phyloP scores from a whole-genome alignment of 2,888 invertebrate species.

The Drosophila atroscutellata region DNA sequence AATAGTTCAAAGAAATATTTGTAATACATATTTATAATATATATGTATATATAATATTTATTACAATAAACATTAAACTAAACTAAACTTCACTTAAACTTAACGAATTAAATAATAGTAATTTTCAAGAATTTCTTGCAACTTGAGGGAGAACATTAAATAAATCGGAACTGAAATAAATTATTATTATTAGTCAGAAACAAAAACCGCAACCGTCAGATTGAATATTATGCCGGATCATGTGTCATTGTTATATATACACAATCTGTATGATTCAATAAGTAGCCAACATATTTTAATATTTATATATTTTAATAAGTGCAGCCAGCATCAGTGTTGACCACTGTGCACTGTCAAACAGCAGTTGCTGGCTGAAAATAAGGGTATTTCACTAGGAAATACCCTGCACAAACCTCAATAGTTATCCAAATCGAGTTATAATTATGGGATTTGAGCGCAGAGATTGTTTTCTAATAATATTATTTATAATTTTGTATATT shows the following conservation, averaged over 20 bases:
- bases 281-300: background rate
- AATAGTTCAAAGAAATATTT: background rate
- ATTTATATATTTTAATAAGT: too few relatives aligned
- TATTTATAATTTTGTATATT: background rate
- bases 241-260: constrained; percentile 17
- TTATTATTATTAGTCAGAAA: background rate
- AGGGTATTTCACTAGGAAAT: background rate
- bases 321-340: background rate
- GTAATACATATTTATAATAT: background rate
- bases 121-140: background rate
- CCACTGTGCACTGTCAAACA: constrained; percentile 42
- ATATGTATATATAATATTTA: background rate
- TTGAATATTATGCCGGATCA: constrained; percentile 4
- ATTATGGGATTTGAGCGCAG: background rate
- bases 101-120: background rate
- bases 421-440: background rate
- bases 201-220: constrained; percentile 5
- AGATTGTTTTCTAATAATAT: background rate
- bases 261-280: constrained; percentile 1
- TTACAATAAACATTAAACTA: background rate
- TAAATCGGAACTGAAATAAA: background rate
- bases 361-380: background rate
- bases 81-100: background rate
- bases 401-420: constrained; percentile 2
- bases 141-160: background rate